These are phyloP conservation scores for Lichenostomus cassidix DNA, from an alignment of 2,113 vertebrate genomes.

Conservation along the genomic window DNA sequence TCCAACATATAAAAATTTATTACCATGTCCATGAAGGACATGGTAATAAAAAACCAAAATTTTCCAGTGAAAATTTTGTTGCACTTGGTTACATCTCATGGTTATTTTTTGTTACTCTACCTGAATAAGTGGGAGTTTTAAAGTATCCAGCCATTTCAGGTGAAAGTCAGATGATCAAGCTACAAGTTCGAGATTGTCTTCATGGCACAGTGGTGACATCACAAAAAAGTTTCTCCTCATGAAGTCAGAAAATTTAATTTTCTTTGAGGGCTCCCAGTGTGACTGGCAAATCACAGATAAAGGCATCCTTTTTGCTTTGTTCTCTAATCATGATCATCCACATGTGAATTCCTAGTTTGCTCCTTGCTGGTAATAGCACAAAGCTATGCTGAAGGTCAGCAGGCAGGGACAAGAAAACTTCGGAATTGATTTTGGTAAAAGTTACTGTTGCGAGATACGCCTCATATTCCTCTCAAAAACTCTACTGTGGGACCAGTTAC, in stretches of 20 bases:
- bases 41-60: too few species aligned
- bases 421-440: conserved; percentile 39
- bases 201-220: neutral
- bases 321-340: neutral
- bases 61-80: neutral
- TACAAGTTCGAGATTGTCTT: neutral
- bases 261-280: neutral
- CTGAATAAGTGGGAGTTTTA: neutral
- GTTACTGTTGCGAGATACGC: neutral
- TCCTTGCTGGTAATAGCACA: neutral
- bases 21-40: neutral
- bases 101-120: neutral
- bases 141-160: neutral
- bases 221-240: neutral
- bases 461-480: neutral
- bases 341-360: conserved; percentile 7
- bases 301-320: neutral
- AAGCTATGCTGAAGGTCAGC: conserved; percentile 37
- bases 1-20: neutral
- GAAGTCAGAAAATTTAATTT: conserved; percentile 27
- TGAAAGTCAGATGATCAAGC: neutral
- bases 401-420: conserved; percentile 18
- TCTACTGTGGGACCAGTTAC: conserved; percentile 7
- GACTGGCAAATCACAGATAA: neutral
- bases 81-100: neutral